Evolutionary conservation across 1,140 invertebrate species (phyloP).

Genomic region (Piezodorus guildinii): DNA sequence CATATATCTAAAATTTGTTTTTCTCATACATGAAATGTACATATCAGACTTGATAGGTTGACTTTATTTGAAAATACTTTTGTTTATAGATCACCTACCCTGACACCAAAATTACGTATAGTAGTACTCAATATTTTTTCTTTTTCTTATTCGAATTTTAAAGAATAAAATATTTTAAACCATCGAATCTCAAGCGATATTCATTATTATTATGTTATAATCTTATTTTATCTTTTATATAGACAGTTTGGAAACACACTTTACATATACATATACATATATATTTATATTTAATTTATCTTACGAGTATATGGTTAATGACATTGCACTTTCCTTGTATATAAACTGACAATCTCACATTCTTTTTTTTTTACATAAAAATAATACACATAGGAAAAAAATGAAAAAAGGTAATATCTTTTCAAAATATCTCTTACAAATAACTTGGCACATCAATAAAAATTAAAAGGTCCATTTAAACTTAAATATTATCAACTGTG

Average conservation of each 20-base stretch:
- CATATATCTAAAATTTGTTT: neutral
- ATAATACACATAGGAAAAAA: slow-evolving; percentile 13
- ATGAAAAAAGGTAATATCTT: neutral
- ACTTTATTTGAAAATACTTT: slow-evolving; percentile 3
- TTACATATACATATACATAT: slow-evolving; percentile 14
- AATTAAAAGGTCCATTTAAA: no score
- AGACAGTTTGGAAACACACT: slow-evolving; percentile 19
- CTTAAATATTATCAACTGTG: no score
- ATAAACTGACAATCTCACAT: neutral
- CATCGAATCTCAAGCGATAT: slow-evolving; percentile 7
- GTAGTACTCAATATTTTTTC: slow-evolving; percentile 12
- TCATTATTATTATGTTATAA: slow-evolving; percentile 5
- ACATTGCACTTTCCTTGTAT: slow-evolving; percentile 16
- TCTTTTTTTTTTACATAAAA: slow-evolving; percentile 7
- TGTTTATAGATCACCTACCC: slow-evolving; percentile 17
- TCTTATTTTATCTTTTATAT: slow-evolving; percentile 5
- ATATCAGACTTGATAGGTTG: slow-evolving; percentile 6
- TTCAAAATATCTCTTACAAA: slow-evolving; percentile 4
- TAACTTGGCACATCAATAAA: slow-evolving; percentile 15
- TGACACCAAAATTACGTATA: slow-evolving; percentile 24
- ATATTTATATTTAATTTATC: slow-evolving; percentile 1
- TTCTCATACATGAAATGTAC: neutral
- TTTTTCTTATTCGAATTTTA: slow-evolving; percentile 5
- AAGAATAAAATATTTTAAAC: neutral
- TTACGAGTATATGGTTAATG: slow-evolving; percentile 16